Evolutionary conservation across 2,113 vertebrate genomes (phyloP).

Genomic region (Sula dactylatra): DNA sequence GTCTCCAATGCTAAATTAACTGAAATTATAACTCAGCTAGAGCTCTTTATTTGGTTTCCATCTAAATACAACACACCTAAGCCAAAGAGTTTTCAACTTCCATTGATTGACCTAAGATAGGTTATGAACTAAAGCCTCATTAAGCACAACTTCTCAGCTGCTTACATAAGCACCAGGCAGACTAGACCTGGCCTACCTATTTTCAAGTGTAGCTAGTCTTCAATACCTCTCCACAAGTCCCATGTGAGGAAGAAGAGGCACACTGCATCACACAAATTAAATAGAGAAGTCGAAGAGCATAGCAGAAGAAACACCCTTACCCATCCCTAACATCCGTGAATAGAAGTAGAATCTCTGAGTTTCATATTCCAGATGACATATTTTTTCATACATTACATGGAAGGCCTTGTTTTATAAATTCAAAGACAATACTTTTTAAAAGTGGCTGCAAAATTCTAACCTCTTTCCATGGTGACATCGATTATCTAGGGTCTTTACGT

Average conservation of each 20-base stretch:
- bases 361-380: neutral
- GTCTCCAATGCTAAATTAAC: neutral
- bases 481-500: neutral
- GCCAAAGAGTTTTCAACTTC: neutral
- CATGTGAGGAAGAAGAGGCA: neutral
- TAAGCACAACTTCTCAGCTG: neutral
- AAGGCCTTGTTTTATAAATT: neutral
- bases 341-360: neutral
- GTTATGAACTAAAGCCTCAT: neutral
- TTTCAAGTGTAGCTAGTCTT: neutral
- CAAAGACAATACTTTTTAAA: neutral
- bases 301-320: neutral
- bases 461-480: neutral
- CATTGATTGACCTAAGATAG: neutral
- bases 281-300: neutral
- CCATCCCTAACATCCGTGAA: rapidly evolving
- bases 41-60: neutral
- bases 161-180: neutral
- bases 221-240: neutral
- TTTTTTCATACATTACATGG: neutral
- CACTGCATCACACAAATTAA: neutral
- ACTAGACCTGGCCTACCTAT: neutral
- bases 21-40: neutral
- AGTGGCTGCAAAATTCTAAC: neutral
- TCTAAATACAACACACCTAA: neutral